Evolutionary conservation across 2,113 vertebrate genomes (phyloP).

Genomic region (Oreocharis arfaki): DNA sequence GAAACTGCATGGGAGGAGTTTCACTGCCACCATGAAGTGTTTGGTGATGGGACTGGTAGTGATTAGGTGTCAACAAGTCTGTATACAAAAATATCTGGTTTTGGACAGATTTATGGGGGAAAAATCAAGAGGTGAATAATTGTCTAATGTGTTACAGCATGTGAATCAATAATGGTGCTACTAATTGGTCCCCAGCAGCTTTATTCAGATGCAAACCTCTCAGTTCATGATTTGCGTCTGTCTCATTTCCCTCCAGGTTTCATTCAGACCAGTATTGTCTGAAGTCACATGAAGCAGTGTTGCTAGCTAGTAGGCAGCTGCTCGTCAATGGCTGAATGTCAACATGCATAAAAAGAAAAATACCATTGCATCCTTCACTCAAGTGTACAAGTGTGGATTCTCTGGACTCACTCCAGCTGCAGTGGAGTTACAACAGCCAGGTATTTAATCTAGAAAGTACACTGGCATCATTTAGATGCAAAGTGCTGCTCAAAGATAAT

Average conservation of each 20-base stretch:
- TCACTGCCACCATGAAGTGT: not conserved
- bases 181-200: not conserved
- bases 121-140: not conserved
- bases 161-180: not conserved
- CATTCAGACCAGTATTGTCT: not conserved
- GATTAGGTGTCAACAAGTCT: not conserved
- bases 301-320: not conserved
- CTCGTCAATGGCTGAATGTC: not conserved
- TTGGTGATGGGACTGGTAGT: not conserved
- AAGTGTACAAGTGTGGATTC: not conserved
- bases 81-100: not conserved
- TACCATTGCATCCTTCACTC: not conserved
- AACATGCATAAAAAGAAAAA: not conserved
- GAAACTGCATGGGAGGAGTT: not conserved
- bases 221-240: not conserved
- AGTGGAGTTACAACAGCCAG: not conserved
- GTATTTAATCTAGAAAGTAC: not conserved
- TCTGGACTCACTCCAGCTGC: not conserved
- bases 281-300: not conserved
- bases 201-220: not conserved
- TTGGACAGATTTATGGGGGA: not conserved
- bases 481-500: not conserved
- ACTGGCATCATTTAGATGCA: not conserved
- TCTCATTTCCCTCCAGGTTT: not conserved
- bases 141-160: not conserved